Percentiles rank a stretch among this genome's conserved stretches.
Evolutionary conservation across 37 sponge, comb jelly and placozoan species (phyloP).

Genomic region (Bolinopsis microptera): DNA sequence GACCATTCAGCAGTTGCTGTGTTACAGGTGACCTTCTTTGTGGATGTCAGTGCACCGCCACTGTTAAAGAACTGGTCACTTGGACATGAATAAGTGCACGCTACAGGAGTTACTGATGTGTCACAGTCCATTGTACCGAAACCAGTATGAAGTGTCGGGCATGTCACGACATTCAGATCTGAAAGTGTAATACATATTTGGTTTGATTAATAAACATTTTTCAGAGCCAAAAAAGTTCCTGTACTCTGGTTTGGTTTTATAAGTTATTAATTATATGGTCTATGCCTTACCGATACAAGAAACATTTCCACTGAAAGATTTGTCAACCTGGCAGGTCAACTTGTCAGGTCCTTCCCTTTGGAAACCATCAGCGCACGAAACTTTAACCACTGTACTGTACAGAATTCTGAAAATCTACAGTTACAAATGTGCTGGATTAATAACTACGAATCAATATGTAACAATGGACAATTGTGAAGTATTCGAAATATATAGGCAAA

Average conservation of each 20-base stretch:
- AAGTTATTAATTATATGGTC: too few relatives aligned
- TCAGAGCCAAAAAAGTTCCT: too few relatives aligned
- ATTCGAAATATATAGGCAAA: too few relatives aligned
- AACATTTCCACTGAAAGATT: background rate
- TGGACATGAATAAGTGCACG: background rate
- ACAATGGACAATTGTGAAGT: too few relatives aligned
- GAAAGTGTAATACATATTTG: background rate
- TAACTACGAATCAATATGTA: too few relatives aligned
- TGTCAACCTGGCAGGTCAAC: background rate
- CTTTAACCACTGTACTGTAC: background rate
- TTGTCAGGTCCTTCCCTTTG: conserved; percentile 31
- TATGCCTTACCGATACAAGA: background rate
- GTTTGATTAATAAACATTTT: too few relatives aligned
- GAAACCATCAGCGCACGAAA: background rate
- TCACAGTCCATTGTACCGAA: conserved; percentile 10
- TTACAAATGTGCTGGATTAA: too few relatives aligned
- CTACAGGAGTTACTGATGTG: background rate
- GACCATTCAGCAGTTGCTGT: background rate
- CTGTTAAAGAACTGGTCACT: background rate
- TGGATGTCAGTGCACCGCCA: background rate
- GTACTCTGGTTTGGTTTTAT: too few relatives aligned
- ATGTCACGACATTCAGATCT: conserved; percentile 30
- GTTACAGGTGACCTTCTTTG: background rate
- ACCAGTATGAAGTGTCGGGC: background rate
- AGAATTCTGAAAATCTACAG: background rate